Conservation (phyloP, 1,140 invertebrate species). For the Drosophila biarmipes region DNA sequence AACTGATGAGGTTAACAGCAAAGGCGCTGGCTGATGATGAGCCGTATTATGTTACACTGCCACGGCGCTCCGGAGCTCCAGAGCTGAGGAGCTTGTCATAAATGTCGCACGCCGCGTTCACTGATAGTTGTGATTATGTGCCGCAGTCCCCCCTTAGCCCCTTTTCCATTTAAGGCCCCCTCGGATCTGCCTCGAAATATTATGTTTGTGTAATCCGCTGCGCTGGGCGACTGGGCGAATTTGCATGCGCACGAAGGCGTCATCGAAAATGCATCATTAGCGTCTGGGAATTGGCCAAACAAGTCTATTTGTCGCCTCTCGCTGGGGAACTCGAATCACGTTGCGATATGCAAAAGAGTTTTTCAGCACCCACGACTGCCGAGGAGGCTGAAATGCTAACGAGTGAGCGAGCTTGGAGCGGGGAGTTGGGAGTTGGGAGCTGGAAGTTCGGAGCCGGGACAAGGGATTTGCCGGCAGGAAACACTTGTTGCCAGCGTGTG, state of each 20-base stretch:
- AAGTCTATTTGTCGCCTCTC: conserved; percentile 77
- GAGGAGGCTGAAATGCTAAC: conserved; percentile 9
- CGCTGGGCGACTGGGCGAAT: conserved; percentile 54
- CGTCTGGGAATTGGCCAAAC: conserved; percentile 76
- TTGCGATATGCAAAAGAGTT: conserved; percentile 68
- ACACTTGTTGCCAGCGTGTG: conserved; percentile 76
- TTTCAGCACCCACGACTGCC: conserved; percentile 22
- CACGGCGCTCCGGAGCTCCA: conserved; percentile 20
- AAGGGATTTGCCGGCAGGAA: conserved; percentile 23
- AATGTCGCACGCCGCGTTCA: conserved; percentile 75
- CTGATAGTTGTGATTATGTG: conserved; percentile 73
- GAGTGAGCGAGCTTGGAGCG: not conserved
- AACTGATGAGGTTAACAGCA: conserved; percentile 70
- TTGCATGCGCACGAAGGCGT: conserved; percentile 70
- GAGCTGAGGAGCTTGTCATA: conserved; percentile 67
- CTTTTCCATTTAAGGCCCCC: not conserved
- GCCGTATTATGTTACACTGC: conserved; percentile 72
- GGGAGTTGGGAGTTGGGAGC: not conserved
- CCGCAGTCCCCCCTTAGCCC: not conserved
- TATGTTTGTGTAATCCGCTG: conserved; percentile 41
- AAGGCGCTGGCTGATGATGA: conserved; percentile 68
- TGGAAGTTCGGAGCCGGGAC: not conserved
- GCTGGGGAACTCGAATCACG: conserved; percentile 53
- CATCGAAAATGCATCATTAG: conserved; percentile 81
- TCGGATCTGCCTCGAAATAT: not conserved